A percentile compares a stretch with the other conserved stretches of the same genome.
Conservation (phyloP, 2,113 vertebrate species). For the Notothenia rossii region DNA sequence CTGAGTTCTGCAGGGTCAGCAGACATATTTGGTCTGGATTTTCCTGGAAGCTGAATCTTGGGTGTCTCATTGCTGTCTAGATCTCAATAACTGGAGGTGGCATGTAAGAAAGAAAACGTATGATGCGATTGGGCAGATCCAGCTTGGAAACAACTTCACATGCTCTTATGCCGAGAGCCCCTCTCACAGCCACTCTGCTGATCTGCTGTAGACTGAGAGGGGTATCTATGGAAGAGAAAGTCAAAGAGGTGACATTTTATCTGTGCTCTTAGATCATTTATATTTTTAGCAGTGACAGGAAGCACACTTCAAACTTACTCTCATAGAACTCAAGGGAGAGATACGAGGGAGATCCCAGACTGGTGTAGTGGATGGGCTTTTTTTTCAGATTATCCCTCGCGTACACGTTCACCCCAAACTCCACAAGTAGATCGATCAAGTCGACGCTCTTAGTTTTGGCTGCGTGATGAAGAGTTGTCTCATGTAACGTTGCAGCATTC, state of each 20-base stretch:
- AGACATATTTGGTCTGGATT: background rate
- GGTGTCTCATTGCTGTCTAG: constrained; percentile 9
- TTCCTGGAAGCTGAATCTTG: background rate
- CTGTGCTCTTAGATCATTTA: background rate
- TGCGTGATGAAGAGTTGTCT: constrained; percentile 94
- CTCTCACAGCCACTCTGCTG: constrained; percentile 88
- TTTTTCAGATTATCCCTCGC: constrained; percentile 91
- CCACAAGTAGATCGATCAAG: constrained; percentile 91
- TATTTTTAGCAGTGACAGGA: background rate
- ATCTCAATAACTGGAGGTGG: constrained; percentile 60
- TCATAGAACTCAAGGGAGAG: constrained; percentile 90
- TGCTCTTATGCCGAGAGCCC: constrained; percentile 78
- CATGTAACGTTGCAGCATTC: constrained; percentile 93
- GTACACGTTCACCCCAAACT: constrained; percentile 91
- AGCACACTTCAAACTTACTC: constrained; percentile 82
- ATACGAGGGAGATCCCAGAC: constrained; percentile 83
- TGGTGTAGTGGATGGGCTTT: constrained; percentile 89
- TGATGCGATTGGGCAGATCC: constrained; percentile 86
- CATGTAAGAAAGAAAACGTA: constrained; percentile 89
- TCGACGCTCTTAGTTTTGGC: constrained; percentile 88
- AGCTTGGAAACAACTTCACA: constrained; percentile 83
- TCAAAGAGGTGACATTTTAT: background rate
- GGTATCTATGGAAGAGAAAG: constrained; percentile 64
- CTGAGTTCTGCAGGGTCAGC: constrained; percentile 2
- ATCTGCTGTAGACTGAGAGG: constrained; percentile 91